Base-by-base conservation (phyloP, 2,113 vertebrate genomes). In the Bubalus kerabau region DNA sequence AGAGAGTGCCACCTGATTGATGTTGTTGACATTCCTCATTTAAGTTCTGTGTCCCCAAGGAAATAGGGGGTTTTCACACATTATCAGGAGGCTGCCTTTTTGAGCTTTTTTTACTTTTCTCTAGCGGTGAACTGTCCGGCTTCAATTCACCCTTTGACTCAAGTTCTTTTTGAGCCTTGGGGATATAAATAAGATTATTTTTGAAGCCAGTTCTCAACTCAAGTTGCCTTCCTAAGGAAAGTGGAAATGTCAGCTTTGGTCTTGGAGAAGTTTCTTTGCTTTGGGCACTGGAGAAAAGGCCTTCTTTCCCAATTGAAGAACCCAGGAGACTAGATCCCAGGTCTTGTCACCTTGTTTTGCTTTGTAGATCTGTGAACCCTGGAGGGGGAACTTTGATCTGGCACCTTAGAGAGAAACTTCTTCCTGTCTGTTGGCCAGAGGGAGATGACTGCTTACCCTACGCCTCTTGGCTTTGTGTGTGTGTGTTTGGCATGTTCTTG, bases 151-250 rank as follows among this genome's bases (percentile, higher is more conserved):
- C 94, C 1, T 78, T 81, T 82, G 36, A 57, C 60, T 74, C 15
- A 74, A 54, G 67, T 87, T 81, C 64, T 56, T 97, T 97, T 36
- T 95, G 88, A 92, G 62, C 19, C 21, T 64, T 24, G 0, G 0
- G n/a, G 17, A 60, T 96, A 40, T 52, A 97, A 87, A 52, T 81
- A 93, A 81, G 50, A 57, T 91, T n/a, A 9, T 11, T 80, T 83
- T 90, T 57, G 36, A 76, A 85, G 71, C 62, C 10, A 10, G 3
- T 82, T 74, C 32, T 60, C 43, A 30, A 74, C 50, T 48, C n/a
- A 36, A 80, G 23, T 91, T 91, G 57, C 62, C 67, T 92, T 54
- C 26, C 40, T 59, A 56, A 96, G n/a, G 64, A 87, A 92, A 94
- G 30, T 30, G 3, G 5, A 50, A 36, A 14, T 40, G 64, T 64